Percentiles rank a stretch among this genome's conserved stretches.
phyloP scores from a whole-genome alignment of 2,797 vertebrate genomes.

The Apodemus agrarius region DNA sequence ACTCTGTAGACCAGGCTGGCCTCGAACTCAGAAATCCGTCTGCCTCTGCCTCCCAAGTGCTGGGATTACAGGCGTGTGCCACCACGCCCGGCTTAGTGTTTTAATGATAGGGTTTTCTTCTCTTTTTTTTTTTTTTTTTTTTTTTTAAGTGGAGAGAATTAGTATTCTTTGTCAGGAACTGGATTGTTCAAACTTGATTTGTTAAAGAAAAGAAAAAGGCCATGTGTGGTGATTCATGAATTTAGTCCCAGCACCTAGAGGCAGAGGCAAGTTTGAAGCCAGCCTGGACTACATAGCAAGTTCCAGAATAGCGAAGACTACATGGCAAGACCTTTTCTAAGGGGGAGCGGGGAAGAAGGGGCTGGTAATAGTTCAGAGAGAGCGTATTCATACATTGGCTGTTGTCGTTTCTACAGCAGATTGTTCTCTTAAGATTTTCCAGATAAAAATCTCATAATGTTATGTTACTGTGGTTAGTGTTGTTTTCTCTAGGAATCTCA shows the following conservation, averaged over 20 bases:
- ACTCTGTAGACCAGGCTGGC: too few relatives aligned
- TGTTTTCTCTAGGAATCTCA: neutral
- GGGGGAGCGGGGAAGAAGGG: too few relatives aligned
- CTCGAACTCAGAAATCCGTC: too few relatives aligned
- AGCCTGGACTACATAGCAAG: neutral
- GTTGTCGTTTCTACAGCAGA: neutral
- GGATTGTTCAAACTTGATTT: neutral
- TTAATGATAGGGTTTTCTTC: neutral
- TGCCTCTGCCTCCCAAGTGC: too few relatives aligned
- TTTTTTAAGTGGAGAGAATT: neutral
- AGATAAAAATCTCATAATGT: neutral
- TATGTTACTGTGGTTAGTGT: neutral
- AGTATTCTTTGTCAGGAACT: neutral
- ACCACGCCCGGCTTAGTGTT: too few relatives aligned
- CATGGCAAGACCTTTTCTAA: neutral
- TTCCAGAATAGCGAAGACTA: neutral
- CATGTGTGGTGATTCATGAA: neutral
- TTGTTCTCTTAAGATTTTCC: neutral
- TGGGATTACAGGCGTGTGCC: too few relatives aligned
- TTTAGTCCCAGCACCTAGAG: neutral
- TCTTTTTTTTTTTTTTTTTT: neutral
- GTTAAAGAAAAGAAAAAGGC: neutral
- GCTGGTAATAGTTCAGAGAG: neutral
- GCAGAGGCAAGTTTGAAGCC: neutral
- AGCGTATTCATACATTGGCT: neutral